Conservation (phyloP, 2,888 invertebrate species). For the Zaprionus lineosus region DNA sequence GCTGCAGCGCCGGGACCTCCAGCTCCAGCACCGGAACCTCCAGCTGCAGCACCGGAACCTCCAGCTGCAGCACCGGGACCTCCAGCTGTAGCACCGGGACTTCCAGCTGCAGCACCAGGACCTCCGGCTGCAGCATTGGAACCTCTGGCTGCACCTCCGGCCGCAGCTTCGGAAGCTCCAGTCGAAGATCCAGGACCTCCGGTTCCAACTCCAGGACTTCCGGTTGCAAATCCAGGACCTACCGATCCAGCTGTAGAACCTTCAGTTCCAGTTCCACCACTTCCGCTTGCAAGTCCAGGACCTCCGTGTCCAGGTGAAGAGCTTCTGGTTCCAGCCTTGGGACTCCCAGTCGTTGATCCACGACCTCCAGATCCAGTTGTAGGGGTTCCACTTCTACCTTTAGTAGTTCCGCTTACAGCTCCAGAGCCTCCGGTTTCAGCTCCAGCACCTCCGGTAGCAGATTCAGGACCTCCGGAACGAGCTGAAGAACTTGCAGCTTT, state of each 20-base stretch:
- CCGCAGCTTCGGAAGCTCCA: background rate
- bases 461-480: background rate
- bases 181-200: background rate
- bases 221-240: too few relatives aligned
- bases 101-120: background rate
- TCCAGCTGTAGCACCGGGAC: background rate
- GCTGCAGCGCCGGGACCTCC: background rate
- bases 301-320: too few relatives aligned
- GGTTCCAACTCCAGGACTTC: background rate
- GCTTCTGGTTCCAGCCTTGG: too few relatives aligned
- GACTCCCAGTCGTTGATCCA: too few relatives aligned
- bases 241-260: background rate
- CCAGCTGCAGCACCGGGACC: background rate
- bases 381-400: background rate
- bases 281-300: too few relatives aligned
- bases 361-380: background rate
- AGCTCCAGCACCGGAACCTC: conserved; percentile 2
- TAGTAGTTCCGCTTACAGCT: background rate
- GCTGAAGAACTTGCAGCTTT: too few relatives aligned
- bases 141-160: background rate
- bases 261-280: background rate
- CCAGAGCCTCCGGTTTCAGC: background rate
- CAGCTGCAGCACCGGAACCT: conserved; percentile 3
- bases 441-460: background rate
- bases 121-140: background rate